A percentile compares a stretch with the other conserved stretches of the same genome.
These are phyloP conservation scores for Melangyna quadrimaculata DNA, from an alignment of 2,888 invertebrate species.

Conservation along the genomic window DNA sequence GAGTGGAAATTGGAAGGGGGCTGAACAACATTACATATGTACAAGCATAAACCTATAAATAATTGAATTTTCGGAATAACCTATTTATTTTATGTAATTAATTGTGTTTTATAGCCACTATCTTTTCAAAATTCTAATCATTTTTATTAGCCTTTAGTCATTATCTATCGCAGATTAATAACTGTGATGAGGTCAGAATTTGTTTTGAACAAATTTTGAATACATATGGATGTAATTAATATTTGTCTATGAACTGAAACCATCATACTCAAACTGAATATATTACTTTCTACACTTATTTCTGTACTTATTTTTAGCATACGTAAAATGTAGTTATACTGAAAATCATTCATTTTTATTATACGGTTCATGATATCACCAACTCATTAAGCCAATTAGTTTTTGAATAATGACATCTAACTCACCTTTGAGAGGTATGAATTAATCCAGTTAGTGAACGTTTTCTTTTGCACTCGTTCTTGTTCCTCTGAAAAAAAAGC, in stretches of 20 bases:
- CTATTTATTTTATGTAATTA: too few species aligned
- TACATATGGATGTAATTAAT: too few species aligned
- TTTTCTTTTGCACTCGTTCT: slow-evolving; percentile 99
- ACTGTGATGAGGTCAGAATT: neutral
- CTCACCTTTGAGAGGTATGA: slow-evolving; percentile 96
- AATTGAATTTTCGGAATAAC: too few species aligned
- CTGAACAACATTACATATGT: too few species aligned
- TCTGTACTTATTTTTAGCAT: neutral
- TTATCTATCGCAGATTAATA: neutral
- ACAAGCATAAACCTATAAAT: too few species aligned
- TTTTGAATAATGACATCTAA: slow-evolving; percentile 24
- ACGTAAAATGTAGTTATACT: neutral
- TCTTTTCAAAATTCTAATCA: neutral
- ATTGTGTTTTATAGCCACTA: too few species aligned
- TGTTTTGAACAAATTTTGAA: neutral
- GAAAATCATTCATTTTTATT: neutral
- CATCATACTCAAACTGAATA: neutral
- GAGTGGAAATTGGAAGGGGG: too few species aligned
- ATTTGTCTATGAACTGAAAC: neutral
- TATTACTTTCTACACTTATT: neutral
- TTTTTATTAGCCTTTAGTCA: neutral
- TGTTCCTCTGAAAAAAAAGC: slow-evolving; percentile 93
- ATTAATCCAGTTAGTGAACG: slow-evolving; percentile 99
- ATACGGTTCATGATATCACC: neutral
- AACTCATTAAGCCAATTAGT: neutral